Base-by-base conservation (phyloP, 1,140 invertebrate species). In the Zaprionus nigranus region DNA sequence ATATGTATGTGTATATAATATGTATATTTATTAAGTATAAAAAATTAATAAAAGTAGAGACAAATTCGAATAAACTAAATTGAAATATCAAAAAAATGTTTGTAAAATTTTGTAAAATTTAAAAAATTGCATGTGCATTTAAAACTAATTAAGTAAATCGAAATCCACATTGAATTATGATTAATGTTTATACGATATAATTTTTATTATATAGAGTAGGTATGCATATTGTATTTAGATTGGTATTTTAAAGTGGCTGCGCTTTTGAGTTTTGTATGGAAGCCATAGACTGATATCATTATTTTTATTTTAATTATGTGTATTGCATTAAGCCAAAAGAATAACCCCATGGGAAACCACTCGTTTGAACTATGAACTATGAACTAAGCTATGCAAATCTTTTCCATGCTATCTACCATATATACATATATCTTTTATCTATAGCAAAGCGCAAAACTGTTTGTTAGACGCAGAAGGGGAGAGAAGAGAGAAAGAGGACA, bases 1-100 rank as follows among this genome's bases (percentile, higher is more conserved):
- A 70, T 75, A 82, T 68, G 71, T 65, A 68, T 75, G 67, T 70
- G 82, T 80, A 76, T 78, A 81, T 79, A 75, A 81, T 83, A 75
- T 83, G 70, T 73, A 83, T 79, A 80, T 85, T 88, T 90, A 90
- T 91, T 90, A 86, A 81, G 86, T 88, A 90, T 79, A 72, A 81
- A 79, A 90, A 82, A 69, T 68, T 78, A 84, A 79, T 81, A 64
- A 88, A 88, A 84, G 66, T 74, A 75, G 46, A 57, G 43, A 72
- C 59, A 51, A 58, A 53, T 46, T 82, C 13, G 56, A 59, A 15
- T 65, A 66, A 15, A 65, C 75, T 82, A 82, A 53, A 64, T 64
- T 84, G 81, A 62, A 84, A 82, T 86, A 86, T 86, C 83, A 82
- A 87, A 85, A 86, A 65, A 26, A 26, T 26, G 24, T 54, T 81